Conservation (phyloP, 2,797 vertebrate genomes). For the Vireo griseus region DNA sequence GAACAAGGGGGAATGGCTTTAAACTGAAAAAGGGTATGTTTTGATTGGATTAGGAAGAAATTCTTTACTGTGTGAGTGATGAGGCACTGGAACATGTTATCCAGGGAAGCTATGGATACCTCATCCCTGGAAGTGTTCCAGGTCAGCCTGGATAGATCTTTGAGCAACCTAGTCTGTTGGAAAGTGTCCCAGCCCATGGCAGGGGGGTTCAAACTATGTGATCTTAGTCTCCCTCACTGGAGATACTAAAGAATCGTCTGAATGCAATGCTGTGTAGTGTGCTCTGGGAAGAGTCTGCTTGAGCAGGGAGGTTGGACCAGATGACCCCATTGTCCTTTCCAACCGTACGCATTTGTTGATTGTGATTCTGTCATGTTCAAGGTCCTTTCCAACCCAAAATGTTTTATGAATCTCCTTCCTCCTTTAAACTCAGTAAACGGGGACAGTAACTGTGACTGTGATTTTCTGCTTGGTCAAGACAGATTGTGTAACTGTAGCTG, state of each 20-base stretch:
- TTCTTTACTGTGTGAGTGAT: background rate
- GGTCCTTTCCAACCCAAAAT: background rate
- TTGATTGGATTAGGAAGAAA: background rate
- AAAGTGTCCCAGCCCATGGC: background rate
- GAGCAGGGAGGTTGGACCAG: background rate
- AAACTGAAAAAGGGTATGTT: background rate
- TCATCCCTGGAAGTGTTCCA: background rate
- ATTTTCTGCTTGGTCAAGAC: background rate
- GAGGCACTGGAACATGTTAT: background rate
- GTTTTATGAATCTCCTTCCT: background rate
- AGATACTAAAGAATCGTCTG: background rate
- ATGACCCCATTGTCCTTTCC: background rate
- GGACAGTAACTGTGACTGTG: background rate
- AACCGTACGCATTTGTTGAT: background rate
- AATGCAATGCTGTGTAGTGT: background rate
- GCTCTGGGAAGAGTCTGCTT: background rate
- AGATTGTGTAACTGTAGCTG: background rate
- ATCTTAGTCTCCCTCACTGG: background rate
- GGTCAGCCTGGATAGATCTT: background rate
- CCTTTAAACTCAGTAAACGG: background rate
- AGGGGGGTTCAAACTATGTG: accelerated
- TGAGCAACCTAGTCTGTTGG: background rate
- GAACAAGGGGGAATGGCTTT: background rate
- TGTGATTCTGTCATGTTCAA: background rate
- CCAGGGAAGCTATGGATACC: background rate